Percentiles rank a stretch among this genome's conserved stretches.
These are phyloP conservation scores for Edolisoma coerulescens DNA, from an alignment of 2,113 vertebrate genomes.

Conservation along the genomic window DNA sequence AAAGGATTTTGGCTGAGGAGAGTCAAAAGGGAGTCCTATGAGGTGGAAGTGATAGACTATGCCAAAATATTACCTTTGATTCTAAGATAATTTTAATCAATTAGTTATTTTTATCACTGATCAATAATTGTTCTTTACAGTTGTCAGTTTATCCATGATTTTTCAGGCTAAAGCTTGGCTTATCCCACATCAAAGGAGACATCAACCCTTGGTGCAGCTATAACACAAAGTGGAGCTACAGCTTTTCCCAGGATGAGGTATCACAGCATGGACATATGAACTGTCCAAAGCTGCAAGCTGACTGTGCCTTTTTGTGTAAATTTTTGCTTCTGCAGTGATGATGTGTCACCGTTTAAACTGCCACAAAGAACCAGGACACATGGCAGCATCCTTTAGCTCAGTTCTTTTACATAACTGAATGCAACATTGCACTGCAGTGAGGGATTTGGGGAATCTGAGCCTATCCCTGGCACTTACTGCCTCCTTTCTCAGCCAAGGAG, in stretches of 20 bases:
- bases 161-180: neutral
- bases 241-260: neutral
- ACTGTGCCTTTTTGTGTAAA: neutral
- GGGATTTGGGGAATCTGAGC: neutral
- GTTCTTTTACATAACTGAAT: neutral
- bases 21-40: neutral
- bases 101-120: neutral
- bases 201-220: neutral
- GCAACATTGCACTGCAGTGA: neutral
- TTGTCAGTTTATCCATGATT: neutral
- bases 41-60: neutral
- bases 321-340: neutral
- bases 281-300: neutral
- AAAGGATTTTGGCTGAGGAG: neutral
- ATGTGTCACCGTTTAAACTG: neutral
- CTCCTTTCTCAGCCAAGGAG: neutral
- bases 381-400: neutral
- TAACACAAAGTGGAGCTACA: neutral
- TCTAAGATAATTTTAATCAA: neutral
- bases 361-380: neutral
- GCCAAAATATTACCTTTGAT: neutral
- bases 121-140: neutral
- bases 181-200: neutral
- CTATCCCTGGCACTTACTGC: neutral
- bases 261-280: fast-evolving